Evolutionary conservation across 2,113 vertebrate species (phyloP), one percentile per base, ranked within the genome.

Genomic region (Psilopogon haemacephalus): DNA sequence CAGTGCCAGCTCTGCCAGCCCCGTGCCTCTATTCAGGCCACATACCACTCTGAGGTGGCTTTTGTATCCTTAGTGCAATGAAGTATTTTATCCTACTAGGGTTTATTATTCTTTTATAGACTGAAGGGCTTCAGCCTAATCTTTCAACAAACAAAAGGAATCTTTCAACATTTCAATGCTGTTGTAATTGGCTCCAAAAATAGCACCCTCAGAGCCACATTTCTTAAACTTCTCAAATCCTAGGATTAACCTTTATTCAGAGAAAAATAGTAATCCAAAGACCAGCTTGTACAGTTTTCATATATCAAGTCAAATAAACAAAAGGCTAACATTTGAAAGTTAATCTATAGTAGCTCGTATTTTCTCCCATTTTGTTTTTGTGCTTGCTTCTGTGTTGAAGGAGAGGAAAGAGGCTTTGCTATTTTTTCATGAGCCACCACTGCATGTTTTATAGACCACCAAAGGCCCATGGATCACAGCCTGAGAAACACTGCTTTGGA

Each of bases 61-160:
- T 88, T 94, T 88, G 52, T 84, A 74, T 67, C 52, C 79, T 88
- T 72, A 35, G 12, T 73, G 88, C 79, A 85, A 9, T 33, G 60
- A 89, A 88, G 68, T 37, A 84, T 89, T 94, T 92, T 83, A 89
- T 84, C 50, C 81, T 59, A 40, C 55, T 73, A 89, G 32, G 12
- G 91, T 92, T 96, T 96, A 92, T 96, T 96, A 92, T 93, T 96
- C 95, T 95, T 95, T 96, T 95, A 92, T 89, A 91, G 77, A 92
- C 90, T 82, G 86, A 90, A 93, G 84, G 74, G 74, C 42, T 92
- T 93, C 90, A 93, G 71, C 89, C 81, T 96, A 87, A 96, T 95
- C 91, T 95, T 96, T 96, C 92, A 94, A 96, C 84, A 96, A 94
- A 95, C 91, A 96, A 96, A 94, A 93, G 77, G 71, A 93, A 93